Conservation (phyloP, 2,888 invertebrate species). For the Aphrophora alni region DNA sequence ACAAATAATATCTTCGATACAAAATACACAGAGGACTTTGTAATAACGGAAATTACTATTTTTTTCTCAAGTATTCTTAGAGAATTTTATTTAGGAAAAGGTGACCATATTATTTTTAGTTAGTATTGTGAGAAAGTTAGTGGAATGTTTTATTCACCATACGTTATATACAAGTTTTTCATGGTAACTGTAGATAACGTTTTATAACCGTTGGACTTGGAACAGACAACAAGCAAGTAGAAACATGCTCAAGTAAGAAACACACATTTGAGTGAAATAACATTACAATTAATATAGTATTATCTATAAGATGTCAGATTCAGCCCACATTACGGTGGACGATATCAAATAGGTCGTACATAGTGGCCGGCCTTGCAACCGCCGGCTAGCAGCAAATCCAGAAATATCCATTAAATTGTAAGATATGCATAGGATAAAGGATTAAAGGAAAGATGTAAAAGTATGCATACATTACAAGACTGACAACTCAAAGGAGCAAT, state of each 20-base stretch:
- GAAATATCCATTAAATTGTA: neutral
- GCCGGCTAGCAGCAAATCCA: neutral
- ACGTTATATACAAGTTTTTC: no score
- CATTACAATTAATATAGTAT: neutral
- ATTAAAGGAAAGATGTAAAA: neutral
- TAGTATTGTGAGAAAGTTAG: no score
- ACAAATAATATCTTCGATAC: no score
- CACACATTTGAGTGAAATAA: neutral
- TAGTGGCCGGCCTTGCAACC: neutral
- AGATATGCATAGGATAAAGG: neutral
- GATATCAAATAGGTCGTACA: neutral
- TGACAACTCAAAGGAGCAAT: neutral
- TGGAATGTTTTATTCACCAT: no score
- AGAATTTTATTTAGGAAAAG: no score
- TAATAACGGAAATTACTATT: no score
- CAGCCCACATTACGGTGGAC: neutral
- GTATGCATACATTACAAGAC: neutral
- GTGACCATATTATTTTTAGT: no score
- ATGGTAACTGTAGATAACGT: no score
- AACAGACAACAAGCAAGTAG: no score
- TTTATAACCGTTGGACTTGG: no score
- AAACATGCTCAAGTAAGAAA: neutral
- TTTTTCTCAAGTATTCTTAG: no score
- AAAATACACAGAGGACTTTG: no score
- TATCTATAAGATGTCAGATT: neutral